Evolutionary conservation across 2,797 vertebrate species (phyloP), one percentile per base, ranked within the genome.

Genomic region (Phyllotis vaccarum): DNA sequence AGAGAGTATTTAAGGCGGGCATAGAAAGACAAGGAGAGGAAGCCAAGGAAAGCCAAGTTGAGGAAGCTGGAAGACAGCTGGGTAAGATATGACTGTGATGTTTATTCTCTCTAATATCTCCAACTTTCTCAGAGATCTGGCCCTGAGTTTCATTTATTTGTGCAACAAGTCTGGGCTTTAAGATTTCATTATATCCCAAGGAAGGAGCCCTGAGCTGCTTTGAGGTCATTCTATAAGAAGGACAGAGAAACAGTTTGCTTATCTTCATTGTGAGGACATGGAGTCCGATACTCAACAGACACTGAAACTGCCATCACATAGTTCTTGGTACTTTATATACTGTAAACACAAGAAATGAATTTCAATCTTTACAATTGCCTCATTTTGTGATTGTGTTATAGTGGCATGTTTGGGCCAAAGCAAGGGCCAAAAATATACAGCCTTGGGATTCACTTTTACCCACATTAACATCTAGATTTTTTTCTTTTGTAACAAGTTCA

Each of bases 171-270:
- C 24, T 74, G 10, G 7, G 11, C 4, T 31, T 58, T 27, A 27
- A 7, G 37, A 85, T 5, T 1, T 34, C 3, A 56, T 21, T 64
- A 75, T 37, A 31, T 2, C 4, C 43, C 22, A 24, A 85, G 17
- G 6, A 6, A 19, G 31, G 3, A 22, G 6, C 2, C 11, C 43
- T 31, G 12, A 37, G 1, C 2, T 22, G 19, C 24, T 34, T 6
- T 40, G 21, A 9, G 40, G 12, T 90, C 6, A 19, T n/a, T 37
- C 40, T 34, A 37, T 7, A 49, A 34, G 34, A n/a, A 37, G 34
- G 11, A 11, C 7, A 9, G 21, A 13, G 6, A 9, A 24, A 4
- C 12, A 24, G 29, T 85, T 34, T 31, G 29, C 5, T 68, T 37
- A 17, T 34, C 13, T 52, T 24, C 34, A 82, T 11, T 68, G 2